Conservation (phyloP, 2,113 vertebrate species). For the Engraulis encrasicolus region DNA sequence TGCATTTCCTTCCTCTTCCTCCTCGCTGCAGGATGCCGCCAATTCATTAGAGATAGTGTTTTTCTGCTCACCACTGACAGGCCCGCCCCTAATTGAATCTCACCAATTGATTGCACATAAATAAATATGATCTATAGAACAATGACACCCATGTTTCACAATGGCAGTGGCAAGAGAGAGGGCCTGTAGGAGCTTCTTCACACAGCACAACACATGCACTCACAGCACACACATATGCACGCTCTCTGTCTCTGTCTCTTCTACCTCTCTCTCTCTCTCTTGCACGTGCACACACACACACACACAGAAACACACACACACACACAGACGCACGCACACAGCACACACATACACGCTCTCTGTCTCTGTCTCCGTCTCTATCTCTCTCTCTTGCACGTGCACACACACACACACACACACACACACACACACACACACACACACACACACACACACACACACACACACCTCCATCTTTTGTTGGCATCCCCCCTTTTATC, state of each 20-base stretch:
- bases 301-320: too few relatives aligned
- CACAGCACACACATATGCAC: not conserved
- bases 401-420: not conserved
- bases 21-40: constrained; percentile 25
- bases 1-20: constrained; percentile 24
- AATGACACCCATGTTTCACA: constrained; percentile 50
- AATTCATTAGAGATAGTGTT: constrained; percentile 49
- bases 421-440: not conserved
- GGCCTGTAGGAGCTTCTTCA: constrained; percentile 23
- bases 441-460: not conserved
- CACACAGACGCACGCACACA: too few relatives aligned
- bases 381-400: too few relatives aligned
- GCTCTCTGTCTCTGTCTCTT: too few relatives aligned
- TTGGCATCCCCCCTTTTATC: not conserved
- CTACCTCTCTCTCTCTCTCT: too few relatives aligned
- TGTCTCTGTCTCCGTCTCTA: too few relatives aligned
- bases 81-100: constrained; percentile 54
- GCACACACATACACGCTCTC: too few relatives aligned
- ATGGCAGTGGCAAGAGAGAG: constrained; percentile 36
- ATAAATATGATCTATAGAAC: constrained; percentile 35
- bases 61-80: constrained; percentile 46
- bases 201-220: too few relatives aligned
- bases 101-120: constrained; percentile 60
- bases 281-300: too few relatives aligned
- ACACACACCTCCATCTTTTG: not conserved